A percentile compares a stretch with the other conserved stretches of the same genome.
These are phyloP conservation scores for Frieseomelitta varia DNA, from an alignment of 1,140 invertebrate species.

Conservation along the genomic window DNA sequence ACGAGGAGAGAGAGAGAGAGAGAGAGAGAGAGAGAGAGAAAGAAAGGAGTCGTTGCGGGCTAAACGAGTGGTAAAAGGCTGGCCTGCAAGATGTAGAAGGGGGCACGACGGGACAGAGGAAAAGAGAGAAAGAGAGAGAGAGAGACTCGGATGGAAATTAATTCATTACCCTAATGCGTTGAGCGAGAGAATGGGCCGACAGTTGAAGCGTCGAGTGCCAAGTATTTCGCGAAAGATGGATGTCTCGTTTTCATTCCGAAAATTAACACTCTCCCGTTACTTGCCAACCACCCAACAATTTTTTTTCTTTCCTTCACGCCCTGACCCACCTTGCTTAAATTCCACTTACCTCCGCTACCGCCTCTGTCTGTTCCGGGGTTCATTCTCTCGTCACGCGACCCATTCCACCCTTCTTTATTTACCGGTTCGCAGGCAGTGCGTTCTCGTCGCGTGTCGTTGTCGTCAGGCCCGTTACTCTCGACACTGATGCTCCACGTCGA, in stretches of 20 bases:
- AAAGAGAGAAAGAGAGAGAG: background rate
- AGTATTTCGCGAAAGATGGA: constrained; percentile 78
- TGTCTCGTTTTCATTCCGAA: constrained; percentile 81
- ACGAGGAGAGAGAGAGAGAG: background rate
- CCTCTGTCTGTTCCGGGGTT: background rate
- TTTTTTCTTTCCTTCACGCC: background rate
- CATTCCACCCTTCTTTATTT: constrained; percentile 38
- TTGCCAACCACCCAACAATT: constrained; percentile 43
- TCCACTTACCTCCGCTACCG: constrained; percentile 2
- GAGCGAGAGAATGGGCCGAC: constrained; percentile 75
- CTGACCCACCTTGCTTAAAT: constrained; percentile 28
- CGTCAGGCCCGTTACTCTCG: background rate
- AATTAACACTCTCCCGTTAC: constrained; percentile 81
- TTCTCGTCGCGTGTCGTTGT: background rate
- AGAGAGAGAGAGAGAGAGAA: background rate
- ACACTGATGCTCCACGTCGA: too few relatives aligned
- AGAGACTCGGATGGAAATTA: constrained; percentile 79
- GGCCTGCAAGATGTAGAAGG: constrained; percentile 56
- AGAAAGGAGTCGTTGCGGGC: constrained; percentile 51
- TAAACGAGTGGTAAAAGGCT: constrained; percentile 63
- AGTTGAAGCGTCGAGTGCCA: constrained; percentile 77
- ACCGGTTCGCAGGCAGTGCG: background rate
- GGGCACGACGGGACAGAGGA: constrained; percentile 39
- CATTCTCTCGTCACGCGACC: constrained; percentile 23
- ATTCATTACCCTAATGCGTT: constrained; percentile 83